Conservation (phyloP, 2,888 invertebrate genomes). For the Drosophila cracens region DNA sequence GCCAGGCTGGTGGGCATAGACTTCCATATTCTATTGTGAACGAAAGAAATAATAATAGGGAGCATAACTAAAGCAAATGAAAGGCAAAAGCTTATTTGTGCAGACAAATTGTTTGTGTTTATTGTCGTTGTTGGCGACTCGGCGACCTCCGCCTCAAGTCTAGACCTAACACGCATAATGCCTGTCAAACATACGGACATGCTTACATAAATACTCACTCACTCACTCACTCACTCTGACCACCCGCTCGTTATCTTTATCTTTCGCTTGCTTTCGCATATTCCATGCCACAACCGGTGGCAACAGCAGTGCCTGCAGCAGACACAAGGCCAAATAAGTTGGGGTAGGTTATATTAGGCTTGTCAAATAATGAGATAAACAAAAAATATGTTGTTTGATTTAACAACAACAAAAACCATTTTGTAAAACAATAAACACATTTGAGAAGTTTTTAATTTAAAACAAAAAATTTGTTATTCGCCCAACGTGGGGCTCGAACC, state of each 20-base stretch:
- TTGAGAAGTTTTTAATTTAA: neutral
- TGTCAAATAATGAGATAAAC: constrained; percentile 24
- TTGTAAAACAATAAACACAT: neutral
- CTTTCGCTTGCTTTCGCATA: constrained; percentile 7
- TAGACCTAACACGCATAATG: constrained; percentile 28
- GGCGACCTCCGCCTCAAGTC: constrained; percentile 22
- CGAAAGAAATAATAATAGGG: neutral
- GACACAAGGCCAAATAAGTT: constrained; percentile 66
- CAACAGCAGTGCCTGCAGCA: constrained; percentile 29
- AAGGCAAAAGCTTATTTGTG: constrained; percentile 31
- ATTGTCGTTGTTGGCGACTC: constrained; percentile 46
- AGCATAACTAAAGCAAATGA: constrained; percentile 12
- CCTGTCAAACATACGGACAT: constrained; percentile 7
- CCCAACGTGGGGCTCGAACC: constrained; percentile 81
- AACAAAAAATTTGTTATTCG: constrained; percentile 26
- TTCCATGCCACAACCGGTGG: constrained; percentile 39
- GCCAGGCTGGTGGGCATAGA: constrained; percentile 6
- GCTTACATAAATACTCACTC: constrained; percentile 3
- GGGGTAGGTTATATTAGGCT: constrained; percentile 48
- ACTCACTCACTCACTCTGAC: neutral
- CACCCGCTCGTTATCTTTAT: neutral
- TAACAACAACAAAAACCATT: constrained; percentile 15
- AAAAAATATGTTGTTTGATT: constrained; percentile 31
- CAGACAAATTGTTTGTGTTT: constrained; percentile 48
- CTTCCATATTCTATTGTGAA: constrained; percentile 1